Evolutionary conservation across 37 sponge, comb jelly and placozoan species (phyloP).

Genomic region (Oscarella lobularis): DNA sequence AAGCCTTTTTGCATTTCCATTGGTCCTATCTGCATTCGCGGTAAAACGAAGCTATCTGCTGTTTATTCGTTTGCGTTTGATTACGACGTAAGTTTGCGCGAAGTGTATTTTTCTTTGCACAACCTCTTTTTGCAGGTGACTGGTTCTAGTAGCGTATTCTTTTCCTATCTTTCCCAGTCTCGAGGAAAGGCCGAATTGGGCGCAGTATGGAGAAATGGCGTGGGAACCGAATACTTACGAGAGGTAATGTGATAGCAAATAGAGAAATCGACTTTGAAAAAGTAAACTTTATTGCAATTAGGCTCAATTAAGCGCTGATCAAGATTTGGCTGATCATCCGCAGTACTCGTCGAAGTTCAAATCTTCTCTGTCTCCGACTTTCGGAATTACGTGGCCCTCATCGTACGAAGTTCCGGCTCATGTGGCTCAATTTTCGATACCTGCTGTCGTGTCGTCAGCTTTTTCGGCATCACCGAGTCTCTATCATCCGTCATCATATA

Average conservation of each 20-base stretch:
- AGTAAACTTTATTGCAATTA: too few species aligned
- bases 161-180: background rate
- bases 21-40: constrained; percentile 1
- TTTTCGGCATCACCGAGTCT: background rate
- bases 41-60: background rate
- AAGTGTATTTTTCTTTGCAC: too few species aligned
- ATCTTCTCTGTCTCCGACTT: background rate
- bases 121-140: background rate
- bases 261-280: too few species aligned
- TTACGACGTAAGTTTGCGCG: background rate
- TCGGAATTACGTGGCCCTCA: background rate
- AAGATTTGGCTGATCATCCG: too few species aligned
- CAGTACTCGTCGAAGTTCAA: too few species aligned
- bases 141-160: background rate
- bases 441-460: background rate
- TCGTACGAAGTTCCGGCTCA: background rate
- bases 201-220: background rate
- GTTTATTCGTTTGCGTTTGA: background rate
- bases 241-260: background rate
- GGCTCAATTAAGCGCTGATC: background rate
- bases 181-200: background rate
- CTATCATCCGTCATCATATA: background rate
- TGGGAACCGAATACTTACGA: background rate
- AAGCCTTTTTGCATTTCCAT: background rate
- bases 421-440: background rate